These are phyloP conservation scores for Amphimallon solstitiale DNA, from an alignment of 2,888 invertebrate genomes.

Conservation along the genomic window DNA sequence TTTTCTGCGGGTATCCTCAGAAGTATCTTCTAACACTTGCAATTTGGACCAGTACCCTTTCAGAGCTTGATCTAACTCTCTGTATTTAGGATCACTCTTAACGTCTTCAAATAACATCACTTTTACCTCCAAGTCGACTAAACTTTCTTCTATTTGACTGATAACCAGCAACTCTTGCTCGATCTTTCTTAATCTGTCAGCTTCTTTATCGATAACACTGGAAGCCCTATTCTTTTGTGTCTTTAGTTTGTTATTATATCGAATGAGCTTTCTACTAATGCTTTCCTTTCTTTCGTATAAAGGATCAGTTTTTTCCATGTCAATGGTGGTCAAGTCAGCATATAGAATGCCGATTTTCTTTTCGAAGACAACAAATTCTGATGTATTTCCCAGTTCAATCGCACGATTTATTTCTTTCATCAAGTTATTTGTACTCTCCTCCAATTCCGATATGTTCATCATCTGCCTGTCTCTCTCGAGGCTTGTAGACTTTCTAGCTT, in stretches of 20 bases:
- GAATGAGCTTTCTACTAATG: slow-evolving; percentile 43
- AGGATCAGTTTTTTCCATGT: slow-evolving; percentile 39
- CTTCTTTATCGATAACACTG: slow-evolving; percentile 12
- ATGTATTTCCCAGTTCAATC: slow-evolving; percentile 43
- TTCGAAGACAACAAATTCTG: slow-evolving; percentile 43
- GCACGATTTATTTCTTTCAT: slow-evolving; percentile 43
- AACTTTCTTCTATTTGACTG: slow-evolving; percentile 35
- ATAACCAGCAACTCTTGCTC: slow-evolving; percentile 25
- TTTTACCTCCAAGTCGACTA: slow-evolving; percentile 41
- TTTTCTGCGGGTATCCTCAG: slow-evolving; percentile 35
- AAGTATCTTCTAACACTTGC: slow-evolving; percentile 36
- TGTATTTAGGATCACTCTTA: slow-evolving; percentile 41
- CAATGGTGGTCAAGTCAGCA: slow-evolving; percentile 45
- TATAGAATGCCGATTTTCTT: slow-evolving; percentile 47
- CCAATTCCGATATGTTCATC: slow-evolving; percentile 40
- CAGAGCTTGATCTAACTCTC: slow-evolving; percentile 41
- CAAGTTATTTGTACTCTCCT: slow-evolving; percentile 40
- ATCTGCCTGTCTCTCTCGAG: slow-evolving; percentile 9
- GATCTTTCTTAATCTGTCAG: slow-evolving; percentile 3
- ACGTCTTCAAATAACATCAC: slow-evolving; percentile 43
- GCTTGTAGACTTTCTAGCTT: slow-evolving; percentile 1
- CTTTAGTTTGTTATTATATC: slow-evolving; percentile 44
- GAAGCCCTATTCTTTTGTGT: slow-evolving; percentile 35
- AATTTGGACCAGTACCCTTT: slow-evolving; percentile 43
- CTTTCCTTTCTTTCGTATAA: slow-evolving; percentile 39